Base-by-base conservation (phyloP, 2,888 invertebrate genomes). In the Parochlus steinenii region DNA sequence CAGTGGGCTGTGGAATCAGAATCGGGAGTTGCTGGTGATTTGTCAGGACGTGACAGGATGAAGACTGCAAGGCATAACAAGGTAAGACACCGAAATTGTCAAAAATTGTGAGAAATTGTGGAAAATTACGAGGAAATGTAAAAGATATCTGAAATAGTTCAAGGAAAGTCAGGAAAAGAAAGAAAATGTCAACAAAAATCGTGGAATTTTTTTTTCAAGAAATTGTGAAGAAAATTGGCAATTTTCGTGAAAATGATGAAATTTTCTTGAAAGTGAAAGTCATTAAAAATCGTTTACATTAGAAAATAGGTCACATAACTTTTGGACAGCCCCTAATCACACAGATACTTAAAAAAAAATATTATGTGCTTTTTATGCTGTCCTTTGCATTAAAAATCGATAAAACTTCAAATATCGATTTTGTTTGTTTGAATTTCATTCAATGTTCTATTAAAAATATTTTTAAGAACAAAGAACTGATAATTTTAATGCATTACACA, bases 1-100 rank as follows among this genome's bases (percentile, higher is more conserved):
- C 38, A 50, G 3, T 53, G 55, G 51, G 53, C 53, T 24, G 42
- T 45, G 14, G 41, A 41, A 28, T 52, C 52, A 14, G 58, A 57
- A 39, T 50, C 45, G 18, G 56, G 55, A 40, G 44, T 51, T 4
- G 42, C 49, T 14, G 55, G 56, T 31, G 49, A 39, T 20, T 30
- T 58, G 14, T 49, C 51, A 4, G 58, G 58, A 24, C 35, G 55
- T 24, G 47, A 50, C 20, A 54, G 55, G n/a, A 33, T 59, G 33
- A 30, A 42, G 5, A 45, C 47, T 35, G 53, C 52, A 37, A 52
- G 52, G 37, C 56, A 44, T 39, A 53, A 52, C 39, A 59, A 59
- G 56, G 58, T 58, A 44, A 44, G 55, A 45, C n/a, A n/a, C n/a
- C n/a, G n/a, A n/a, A n/a, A 15, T 3, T 7, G 27, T 17, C 31